A percentile compares a stretch with the other conserved stretches of the same genome.
Evolutionary conservation across 92 coral and sea anemone species (phyloP).

Genomic region (Anthopleura xanthogrammica): DNA sequence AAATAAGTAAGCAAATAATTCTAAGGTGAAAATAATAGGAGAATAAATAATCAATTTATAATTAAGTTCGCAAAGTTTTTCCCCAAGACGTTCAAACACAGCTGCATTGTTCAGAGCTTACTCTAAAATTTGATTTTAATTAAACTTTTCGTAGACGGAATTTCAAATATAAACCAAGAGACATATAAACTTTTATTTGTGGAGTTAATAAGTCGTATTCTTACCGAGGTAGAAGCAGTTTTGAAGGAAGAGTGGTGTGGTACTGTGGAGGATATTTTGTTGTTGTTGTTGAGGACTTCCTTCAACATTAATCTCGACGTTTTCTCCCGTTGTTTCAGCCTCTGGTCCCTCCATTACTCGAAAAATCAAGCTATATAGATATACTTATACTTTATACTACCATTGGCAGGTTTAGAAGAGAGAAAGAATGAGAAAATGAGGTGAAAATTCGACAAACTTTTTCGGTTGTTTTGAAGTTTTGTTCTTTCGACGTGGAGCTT

Average conservation of each 20-base stretch:
- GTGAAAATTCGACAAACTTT: neutral
- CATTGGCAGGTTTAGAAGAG: neutral
- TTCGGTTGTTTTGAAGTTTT: neutral
- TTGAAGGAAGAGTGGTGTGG: conserved; percentile 52
- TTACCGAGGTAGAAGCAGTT: conserved; percentile 49
- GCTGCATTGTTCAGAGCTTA: no score
- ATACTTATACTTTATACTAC: neutral
- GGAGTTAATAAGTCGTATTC: neutral
- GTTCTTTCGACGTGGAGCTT: conserved; percentile 39
- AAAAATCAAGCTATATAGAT: no score
- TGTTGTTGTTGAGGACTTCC: conserved; percentile 22
- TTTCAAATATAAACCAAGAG: no score
- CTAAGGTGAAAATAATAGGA: no score
- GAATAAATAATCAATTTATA: no score
- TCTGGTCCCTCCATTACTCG: conserved; percentile 44
- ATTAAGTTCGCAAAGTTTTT: no score
- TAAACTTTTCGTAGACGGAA: no score
- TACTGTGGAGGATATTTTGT: conserved; percentile 32
- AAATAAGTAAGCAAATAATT: no score
- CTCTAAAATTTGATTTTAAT: no score
- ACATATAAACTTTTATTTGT: no score
- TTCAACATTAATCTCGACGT: conserved; percentile 5
- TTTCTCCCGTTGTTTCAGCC: neutral
- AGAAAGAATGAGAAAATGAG: neutral
- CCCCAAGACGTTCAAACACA: no score